Base-by-base conservation (phyloP, 2,113 vertebrate species). In the Ploceus nigricollis region DNA sequence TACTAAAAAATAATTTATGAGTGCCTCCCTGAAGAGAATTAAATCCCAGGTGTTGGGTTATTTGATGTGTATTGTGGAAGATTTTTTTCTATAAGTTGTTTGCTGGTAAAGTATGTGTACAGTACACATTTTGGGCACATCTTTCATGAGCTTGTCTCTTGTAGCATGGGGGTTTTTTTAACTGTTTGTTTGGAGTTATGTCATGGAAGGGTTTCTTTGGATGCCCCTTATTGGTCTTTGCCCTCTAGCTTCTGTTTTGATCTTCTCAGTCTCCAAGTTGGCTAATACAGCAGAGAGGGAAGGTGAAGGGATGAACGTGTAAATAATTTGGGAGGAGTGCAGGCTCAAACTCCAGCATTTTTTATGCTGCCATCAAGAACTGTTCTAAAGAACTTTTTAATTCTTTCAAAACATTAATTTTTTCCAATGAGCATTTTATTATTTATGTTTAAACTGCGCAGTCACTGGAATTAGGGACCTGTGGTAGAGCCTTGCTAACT, bases 131-230 rank as follows among this genome's bases (percentile, higher is more conserved):
- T 82, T 33, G 39, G 12, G 7, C 27, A 13, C 5, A 13, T 73
- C 53, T 37, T 77, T 90, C 40, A 33, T 70, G 48, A 24, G 20
- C 28, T 42, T 53, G 20, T 39, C 17, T 65, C 28, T 51, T 94
- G n/a, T 56, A 10, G 4, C 24, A 21, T 33, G 21, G 3, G 11
- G 1, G 0, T 2, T 15, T 51, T 58, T 37, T 86, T 17, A 42
- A 35, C 16, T 75, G 12, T 53, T 79, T 47, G 12, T 37, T 51
- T 79, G 45, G 10, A 35, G 45, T 60, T 48, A 9, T 77, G 21
- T 50, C 11, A 8, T 19, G 19, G n/a, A 57, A 77, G 24, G 25
- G 23, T 92, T 87, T 68, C 14, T 47, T 84, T 39, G 35, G 48
- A 44, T 33, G 17, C 7, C 21, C 4, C 19, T 61, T 30, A 17